A percentile compares a stretch with the other conserved stretches of the same genome.
Evolutionary conservation across 2,797 vertebrate genomes (phyloP).

Genomic region (Cyclopterus lumpus): DNA sequence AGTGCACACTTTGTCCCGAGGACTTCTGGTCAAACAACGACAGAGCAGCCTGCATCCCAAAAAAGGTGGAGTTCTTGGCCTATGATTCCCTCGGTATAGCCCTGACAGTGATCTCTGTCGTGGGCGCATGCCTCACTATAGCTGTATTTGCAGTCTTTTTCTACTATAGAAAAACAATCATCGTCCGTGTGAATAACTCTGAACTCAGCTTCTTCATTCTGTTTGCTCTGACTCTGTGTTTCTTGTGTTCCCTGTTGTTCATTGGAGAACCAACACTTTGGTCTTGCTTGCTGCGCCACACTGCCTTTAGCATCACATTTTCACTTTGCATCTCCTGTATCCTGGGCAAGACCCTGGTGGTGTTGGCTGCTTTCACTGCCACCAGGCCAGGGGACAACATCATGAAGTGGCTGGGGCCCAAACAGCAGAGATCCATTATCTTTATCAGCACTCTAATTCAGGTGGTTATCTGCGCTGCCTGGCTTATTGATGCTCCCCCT

Average conservation of each 20-base stretch:
- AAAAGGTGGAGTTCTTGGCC: constrained; percentile 79
- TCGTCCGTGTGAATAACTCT: constrained; percentile 83
- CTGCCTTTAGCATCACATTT: constrained; percentile 82
- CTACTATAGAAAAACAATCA: constrained; percentile 74
- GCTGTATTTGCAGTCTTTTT: constrained; percentile 74
- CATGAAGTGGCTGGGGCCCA: constrained; percentile 83
- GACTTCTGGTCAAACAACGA: constrained; percentile 80
- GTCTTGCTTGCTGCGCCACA: constrained; percentile 85
- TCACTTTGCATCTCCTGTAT: constrained; percentile 85
- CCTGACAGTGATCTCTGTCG: constrained; percentile 71
- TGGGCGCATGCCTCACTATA: constrained; percentile 76
- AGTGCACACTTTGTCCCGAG: constrained; percentile 77
- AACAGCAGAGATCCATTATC: constrained; percentile 80
- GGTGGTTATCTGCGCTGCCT: constrained; percentile 75
- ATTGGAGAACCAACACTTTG: constrained; percentile 82
- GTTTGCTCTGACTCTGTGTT: constrained; percentile 78
- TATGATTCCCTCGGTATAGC: constrained; percentile 78
- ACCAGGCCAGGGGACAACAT: constrained; percentile 80
- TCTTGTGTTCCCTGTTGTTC: constrained; percentile 80
- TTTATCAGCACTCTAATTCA: constrained; percentile 79
- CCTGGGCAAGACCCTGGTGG: constrained; percentile 83
- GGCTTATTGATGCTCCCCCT: constrained; percentile 77
- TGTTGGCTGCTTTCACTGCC: constrained; percentile 82
- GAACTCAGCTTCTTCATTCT: constrained; percentile 84
- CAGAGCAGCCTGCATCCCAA: constrained; percentile 78